Conservation (phyloP, 2,797 vertebrate genomes). For the Acrossocheilus fasciatus region DNA sequence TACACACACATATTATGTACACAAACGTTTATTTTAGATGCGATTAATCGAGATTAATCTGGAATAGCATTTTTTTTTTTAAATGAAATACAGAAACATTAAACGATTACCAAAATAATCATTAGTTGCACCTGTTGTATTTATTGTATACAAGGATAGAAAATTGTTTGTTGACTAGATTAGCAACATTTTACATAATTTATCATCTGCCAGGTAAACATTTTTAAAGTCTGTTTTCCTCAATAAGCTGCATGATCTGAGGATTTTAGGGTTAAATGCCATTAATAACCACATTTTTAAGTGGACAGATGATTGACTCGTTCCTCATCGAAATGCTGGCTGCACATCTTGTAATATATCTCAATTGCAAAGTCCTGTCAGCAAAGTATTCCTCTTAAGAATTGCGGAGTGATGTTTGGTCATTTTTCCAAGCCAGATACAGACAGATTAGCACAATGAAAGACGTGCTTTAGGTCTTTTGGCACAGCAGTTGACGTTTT, state of each 20-base stretch:
- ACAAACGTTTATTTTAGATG: too few relatives aligned
- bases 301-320: not conserved
- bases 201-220: not conserved
- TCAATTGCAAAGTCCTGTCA: not conserved
- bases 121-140: not conserved
- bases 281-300: not conserved
- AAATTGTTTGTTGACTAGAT: not conserved
- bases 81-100: not conserved
- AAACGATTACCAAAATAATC: not conserved
- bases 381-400: conserved; percentile 11
- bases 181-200: not conserved
- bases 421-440: not conserved
- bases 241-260: not conserved
- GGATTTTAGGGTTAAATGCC: not conserved
- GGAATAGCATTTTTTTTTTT: not conserved
- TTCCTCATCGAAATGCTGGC: not conserved
- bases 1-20: too few relatives aligned
- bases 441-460: conserved; percentile 20
- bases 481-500: not conserved
- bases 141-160: not conserved
- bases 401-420: conserved; percentile 7
- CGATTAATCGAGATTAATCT: too few relatives aligned
- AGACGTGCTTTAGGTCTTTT: conserved; percentile 24
- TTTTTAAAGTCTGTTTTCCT: not conserved
- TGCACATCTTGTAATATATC: not conserved